These are phyloP conservation scores for Agrotis clavis DNA, from an alignment of 2,888 invertebrate species.

Conservation along the genomic window DNA sequence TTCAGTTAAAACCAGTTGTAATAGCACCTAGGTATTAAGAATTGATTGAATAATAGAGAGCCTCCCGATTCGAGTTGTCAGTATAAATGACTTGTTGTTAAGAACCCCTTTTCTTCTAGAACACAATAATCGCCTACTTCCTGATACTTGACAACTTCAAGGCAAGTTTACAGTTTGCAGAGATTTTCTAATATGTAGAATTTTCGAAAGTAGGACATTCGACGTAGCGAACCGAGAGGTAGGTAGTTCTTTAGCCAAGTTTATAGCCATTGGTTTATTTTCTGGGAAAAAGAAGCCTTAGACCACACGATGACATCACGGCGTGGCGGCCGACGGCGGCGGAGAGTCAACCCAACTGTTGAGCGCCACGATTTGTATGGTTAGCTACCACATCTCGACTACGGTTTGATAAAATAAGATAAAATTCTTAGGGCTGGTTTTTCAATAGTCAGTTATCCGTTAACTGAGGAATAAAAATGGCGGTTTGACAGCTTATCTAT, in stretches of 20 bases:
- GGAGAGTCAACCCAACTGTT: too few species aligned
- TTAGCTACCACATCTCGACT: too few species aligned
- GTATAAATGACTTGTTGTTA: conserved; percentile 20
- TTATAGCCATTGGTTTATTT: neutral
- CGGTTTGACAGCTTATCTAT: too few species aligned
- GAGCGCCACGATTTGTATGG: neutral
- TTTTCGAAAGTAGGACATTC: conserved; percentile 30
- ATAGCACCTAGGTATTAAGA: conserved; percentile 1
- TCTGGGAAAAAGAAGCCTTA: neutral
- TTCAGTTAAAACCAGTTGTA: conserved; percentile 11
- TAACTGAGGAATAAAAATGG: too few species aligned
- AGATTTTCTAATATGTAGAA: conserved; percentile 27
- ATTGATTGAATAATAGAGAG: conserved; percentile 46
- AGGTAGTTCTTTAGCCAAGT: neutral
- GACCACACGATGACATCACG: neutral
- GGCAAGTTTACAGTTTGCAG: conserved; percentile 31
- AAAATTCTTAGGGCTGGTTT: too few species aligned
- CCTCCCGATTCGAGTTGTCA: neutral
- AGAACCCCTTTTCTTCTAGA: conserved; percentile 44
- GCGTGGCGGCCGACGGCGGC: too few species aligned
- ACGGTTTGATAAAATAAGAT: too few species aligned
- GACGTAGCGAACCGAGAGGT: neutral
- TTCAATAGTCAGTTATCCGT: too few species aligned
- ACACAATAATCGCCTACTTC: conserved; percentile 42
- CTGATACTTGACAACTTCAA: conserved; percentile 39